Conservation (phyloP, 2,797 vertebrate species). For the Molothrus aeneus region DNA sequence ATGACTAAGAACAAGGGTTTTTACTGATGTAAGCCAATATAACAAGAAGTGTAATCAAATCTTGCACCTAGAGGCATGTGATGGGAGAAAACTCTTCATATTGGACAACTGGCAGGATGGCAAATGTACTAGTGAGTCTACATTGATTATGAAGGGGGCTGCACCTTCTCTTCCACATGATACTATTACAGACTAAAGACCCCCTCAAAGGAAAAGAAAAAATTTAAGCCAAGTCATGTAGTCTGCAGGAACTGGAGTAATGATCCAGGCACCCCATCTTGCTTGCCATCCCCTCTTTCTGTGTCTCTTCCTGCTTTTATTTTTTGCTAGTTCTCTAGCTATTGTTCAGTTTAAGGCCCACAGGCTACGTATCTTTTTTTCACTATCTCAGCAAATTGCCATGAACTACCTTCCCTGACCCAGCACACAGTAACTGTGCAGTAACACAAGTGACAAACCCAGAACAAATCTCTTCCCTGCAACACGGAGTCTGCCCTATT, state of each 20-base stretch:
- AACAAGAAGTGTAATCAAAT: background rate
- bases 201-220: background rate
- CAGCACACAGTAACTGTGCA: background rate
- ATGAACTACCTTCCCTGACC: background rate
- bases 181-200: background rate
- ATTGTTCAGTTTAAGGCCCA: background rate
- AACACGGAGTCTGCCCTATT: background rate
- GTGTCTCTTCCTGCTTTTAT: background rate
- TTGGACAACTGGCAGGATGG: background rate
- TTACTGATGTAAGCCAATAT: background rate
- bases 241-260: background rate
- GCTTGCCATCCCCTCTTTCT: background rate
- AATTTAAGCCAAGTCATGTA: background rate
- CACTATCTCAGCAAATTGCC: background rate
- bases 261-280: background rate
- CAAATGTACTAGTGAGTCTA: background rate
- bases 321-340: background rate
- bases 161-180: background rate
- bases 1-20: constrained; percentile 14
- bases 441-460: background rate
- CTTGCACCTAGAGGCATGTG: background rate
- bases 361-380: background rate
- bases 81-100: background rate
- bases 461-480: background rate
- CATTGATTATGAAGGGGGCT: background rate